Percentiles rank a stretch among this genome's conserved stretches.
These are phyloP conservation scores for Drosophila robusta DNA, from an alignment of 2,888 invertebrate genomes.

Conservation along the genomic window DNA sequence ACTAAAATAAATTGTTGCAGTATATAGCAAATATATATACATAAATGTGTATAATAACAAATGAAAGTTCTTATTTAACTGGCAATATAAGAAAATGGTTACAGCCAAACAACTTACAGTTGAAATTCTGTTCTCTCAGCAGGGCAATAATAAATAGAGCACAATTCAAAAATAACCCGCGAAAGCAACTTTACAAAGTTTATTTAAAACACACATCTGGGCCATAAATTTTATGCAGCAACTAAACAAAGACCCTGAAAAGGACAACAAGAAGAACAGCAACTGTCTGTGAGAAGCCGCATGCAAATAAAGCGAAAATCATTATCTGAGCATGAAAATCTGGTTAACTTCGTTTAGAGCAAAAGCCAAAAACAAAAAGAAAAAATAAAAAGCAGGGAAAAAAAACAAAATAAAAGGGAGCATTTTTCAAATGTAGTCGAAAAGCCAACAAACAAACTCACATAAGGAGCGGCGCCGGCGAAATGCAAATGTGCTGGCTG, in stretches of 20 bases:
- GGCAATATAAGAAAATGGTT: not conserved
- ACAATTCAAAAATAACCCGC: not conserved
- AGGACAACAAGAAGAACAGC: slow-evolving; percentile 11
- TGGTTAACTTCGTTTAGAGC: slow-evolving; percentile 74
- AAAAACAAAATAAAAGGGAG: slow-evolving; percentile 16
- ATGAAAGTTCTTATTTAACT: not conserved
- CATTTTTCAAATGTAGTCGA: slow-evolving; percentile 73
- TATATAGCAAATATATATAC: too few relatives aligned
- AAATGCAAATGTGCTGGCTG: slow-evolving; percentile 69
- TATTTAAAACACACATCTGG: slow-evolving; percentile 24
- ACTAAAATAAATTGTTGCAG: too few relatives aligned
- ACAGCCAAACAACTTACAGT: not conserved
- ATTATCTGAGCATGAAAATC: slow-evolving; percentile 77
- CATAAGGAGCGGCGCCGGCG: slow-evolving; percentile 25
- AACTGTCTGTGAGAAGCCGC: slow-evolving; percentile 31
- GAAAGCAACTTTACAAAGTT: slow-evolving; percentile 19
- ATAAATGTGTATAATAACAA: not conserved
- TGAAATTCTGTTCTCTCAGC: too few relatives aligned
- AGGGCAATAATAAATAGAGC: not conserved
- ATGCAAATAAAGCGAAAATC: slow-evolving; percentile 80
- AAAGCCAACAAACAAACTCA: slow-evolving; percentile 67
- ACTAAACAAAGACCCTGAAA: slow-evolving; percentile 20
- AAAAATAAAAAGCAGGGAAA: not conserved
- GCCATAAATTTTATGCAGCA: slow-evolving; percentile 57
- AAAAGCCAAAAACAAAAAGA: slow-evolving; percentile 5